phyloP scores from a whole-genome alignment of 2,113 vertebrate genomes.

The Abramis brama region DNA sequence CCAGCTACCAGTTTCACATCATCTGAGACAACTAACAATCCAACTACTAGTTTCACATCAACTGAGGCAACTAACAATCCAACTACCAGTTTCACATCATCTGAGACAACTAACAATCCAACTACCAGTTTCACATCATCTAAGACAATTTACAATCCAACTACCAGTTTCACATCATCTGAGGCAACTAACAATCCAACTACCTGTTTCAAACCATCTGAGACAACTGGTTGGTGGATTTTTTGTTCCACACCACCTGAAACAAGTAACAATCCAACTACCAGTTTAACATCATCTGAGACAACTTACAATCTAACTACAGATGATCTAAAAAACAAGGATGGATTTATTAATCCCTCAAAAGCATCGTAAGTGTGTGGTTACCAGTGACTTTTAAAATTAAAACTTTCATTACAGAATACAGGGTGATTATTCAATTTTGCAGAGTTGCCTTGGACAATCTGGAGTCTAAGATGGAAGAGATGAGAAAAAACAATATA shows the following conservation, averaged over 20 bases:
- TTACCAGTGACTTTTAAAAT: neutral
- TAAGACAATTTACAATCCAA: too few relatives aligned
- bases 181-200: neutral
- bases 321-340: neutral
- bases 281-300: accelerated
- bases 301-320: neutral
- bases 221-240: neutral
- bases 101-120: too few relatives aligned
- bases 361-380: neutral
- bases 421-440: neutral
- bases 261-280: neutral
- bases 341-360: neutral
- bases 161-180: neutral
- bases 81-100: neutral
- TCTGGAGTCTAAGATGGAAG: neutral
- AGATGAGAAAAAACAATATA: neutral
- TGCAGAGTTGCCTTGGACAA: neutral
- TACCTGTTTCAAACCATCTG: neutral
- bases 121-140: neutral
- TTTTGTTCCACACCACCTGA: accelerated
- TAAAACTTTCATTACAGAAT: neutral
- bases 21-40: accelerated
- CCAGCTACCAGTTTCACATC: neutral
- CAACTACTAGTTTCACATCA: neutral
- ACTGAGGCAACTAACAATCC: neutral